phyloP scores from a whole-genome alignment of 2,888 invertebrate genomes.

The Sphaeridia pumilis region DNA sequence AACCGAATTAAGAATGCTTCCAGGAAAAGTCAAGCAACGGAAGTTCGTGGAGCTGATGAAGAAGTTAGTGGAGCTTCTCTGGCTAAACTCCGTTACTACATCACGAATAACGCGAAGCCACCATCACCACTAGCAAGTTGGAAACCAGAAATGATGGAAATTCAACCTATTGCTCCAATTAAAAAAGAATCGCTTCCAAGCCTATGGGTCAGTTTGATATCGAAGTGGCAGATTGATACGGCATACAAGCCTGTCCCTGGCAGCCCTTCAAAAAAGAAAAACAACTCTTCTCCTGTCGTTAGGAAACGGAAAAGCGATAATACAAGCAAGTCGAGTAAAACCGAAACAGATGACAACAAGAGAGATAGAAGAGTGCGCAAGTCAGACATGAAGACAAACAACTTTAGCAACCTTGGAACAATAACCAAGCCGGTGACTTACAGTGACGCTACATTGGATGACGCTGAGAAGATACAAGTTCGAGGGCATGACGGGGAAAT shows the following conservation, averaged over 20 bases:
- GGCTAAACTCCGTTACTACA: neutral
- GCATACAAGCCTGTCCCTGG: conserved; percentile 2
- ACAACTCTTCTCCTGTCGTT: no score
- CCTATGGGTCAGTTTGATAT: conserved; percentile 1
- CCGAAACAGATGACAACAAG: neutral
- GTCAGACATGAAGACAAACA: neutral
- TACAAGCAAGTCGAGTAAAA: neutral
- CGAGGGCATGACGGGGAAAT: conserved; percentile 2
- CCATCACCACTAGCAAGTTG: conserved; percentile 6
- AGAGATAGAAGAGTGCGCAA: neutral
- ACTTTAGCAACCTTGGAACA: neutral
- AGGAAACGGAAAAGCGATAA: neutral
- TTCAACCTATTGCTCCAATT: conserved; percentile 3
- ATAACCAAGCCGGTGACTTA: neutral
- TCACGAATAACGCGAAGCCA: neutral
- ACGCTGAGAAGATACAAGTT: neutral
- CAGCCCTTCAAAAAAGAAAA: neutral
- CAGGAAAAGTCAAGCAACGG: neutral
- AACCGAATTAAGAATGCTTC: conserved; percentile 24
- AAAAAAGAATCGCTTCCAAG: neutral
- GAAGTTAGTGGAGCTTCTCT: neutral
- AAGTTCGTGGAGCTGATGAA: neutral
- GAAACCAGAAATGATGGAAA: neutral
- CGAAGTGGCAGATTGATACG: neutral
- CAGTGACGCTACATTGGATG: neutral